Evolutionary conservation across 2,888 invertebrate genomes (phyloP), one percentile per base, ranked within the genome.

Genomic region (Caenorhabditis drosophilae): DNA sequence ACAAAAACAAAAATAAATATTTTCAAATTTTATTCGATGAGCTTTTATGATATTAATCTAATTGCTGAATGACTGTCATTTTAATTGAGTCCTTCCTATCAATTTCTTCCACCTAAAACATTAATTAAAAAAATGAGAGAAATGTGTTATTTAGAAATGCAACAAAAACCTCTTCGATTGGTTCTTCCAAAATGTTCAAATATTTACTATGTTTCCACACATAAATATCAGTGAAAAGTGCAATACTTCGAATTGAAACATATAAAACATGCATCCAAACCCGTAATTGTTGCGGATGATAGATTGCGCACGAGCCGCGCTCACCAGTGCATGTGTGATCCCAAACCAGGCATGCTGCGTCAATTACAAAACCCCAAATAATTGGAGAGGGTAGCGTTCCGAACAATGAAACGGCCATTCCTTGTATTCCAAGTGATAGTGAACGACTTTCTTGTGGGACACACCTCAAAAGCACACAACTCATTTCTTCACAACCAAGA

Each of bases 321-420:
- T 58, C 44, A 0, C 58, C 72, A 6, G 71, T 73, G 54, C 85
- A 85, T 0, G 77, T 75, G 25, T 81, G 73, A 27, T 84, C 84
- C 85, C 85, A 85, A 2, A 85, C 79, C 4, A 83, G 62, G 53
- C 85, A 85, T n/a, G 85, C 75, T 34, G 81, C 81, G 70, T 85
- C 85, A 16, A 85, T 81, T 12, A 85, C 77, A 4, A 74, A 64
- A 4, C 85, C 85, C 72, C 84, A 84, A 15, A 85, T 55, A 15
- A 85, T 73, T 0, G 85, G 85, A 2, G 84, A 84, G 7, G 85
- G 85, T 2, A 84, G 70, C 2, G 83, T 84, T 45, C 78, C 81
- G 26, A 81, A 68, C 0, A 79, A 54, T 15, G 77, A 76, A 9
- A 83, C 77, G 4, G 81, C 55, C 47, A 84, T 77, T 20, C 81